Conservation (phyloP, 2,113 vertebrate genomes). For the Poeciliopsis retropinna region DNA sequence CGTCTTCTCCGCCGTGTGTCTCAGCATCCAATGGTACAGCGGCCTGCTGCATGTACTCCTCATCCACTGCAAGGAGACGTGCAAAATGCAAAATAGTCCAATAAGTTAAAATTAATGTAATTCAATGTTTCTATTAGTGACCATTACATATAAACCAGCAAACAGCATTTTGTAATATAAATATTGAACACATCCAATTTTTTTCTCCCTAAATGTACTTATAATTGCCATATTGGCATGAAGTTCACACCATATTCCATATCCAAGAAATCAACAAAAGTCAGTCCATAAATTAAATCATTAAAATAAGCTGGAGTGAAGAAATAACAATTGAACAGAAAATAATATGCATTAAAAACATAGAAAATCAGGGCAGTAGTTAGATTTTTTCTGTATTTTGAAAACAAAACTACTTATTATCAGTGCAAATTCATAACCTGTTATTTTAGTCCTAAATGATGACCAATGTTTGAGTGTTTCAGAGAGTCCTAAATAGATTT, state of each 20-base stretch:
- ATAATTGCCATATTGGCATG: too few species aligned
- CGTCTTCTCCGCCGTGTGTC: conserved; percentile 84
- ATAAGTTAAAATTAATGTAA: not conserved
- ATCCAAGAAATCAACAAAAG: not conserved
- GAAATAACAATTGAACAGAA: too few species aligned
- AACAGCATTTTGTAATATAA: too few species aligned
- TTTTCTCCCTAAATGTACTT: too few species aligned
- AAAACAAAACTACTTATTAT: too few species aligned
- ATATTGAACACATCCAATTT: too few species aligned
- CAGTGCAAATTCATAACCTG: too few species aligned
- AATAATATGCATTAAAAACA: not conserved
- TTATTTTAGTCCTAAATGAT: not conserved
- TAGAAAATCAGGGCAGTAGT: not conserved
- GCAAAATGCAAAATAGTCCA: not conserved
- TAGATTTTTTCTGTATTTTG: not conserved
- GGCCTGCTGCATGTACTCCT: conserved; percentile 85
- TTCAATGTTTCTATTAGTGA: too few species aligned
- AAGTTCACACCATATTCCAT: too few species aligned
- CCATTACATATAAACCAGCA: too few species aligned
- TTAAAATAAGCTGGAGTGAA: not conserved
- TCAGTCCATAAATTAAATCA: not conserved
- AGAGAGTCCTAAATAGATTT: not conserved
- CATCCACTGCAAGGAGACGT: conserved; percentile 68
- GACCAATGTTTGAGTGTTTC: not conserved
- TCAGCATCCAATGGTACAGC: conserved; percentile 81